Evolutionary conservation across 2,113 vertebrate species (phyloP).

Genomic region (Ophiodon elongatus): DNA sequence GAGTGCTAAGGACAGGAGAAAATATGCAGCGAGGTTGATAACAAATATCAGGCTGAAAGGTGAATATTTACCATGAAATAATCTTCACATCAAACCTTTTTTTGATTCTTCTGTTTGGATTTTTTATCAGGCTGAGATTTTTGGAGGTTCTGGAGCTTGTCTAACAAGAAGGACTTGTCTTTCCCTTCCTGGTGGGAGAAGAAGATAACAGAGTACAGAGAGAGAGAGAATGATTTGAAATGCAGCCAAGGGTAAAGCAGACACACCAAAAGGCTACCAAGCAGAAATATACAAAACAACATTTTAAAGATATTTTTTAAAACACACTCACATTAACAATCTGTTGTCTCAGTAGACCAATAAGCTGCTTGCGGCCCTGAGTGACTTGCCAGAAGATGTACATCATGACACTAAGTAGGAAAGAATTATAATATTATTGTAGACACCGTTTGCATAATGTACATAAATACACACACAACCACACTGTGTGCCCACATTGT

Average conservation of each 20-base stretch:
- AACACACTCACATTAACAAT: conserved; percentile 91
- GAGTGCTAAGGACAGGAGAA: conserved; percentile 28
- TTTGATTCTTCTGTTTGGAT: conserved; percentile 47
- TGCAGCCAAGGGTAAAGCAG: not conserved
- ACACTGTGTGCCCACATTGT: not conserved
- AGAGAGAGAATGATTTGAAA: not conserved
- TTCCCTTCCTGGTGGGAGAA: conserved; percentile 87
- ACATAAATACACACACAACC: not conserved
- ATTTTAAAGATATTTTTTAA: not conserved
- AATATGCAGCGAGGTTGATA: not conserved
- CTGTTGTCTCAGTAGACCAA: conserved; percentile 83
- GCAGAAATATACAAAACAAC: not conserved
- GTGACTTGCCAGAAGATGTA: conserved; percentile 92
- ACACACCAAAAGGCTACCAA: not conserved
- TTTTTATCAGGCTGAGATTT: conserved; percentile 51
- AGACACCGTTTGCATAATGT: not conserved
- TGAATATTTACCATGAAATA: not conserved
- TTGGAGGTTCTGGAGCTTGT: conserved; percentile 81
- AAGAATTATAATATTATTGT: not conserved
- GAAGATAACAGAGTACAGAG: no score
- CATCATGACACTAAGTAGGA: conserved; percentile 84
- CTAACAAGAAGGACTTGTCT: conserved; percentile 91
- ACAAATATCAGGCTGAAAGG: not conserved
- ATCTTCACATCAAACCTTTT: conserved; percentile 59
- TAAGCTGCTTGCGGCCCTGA: conserved; percentile 88